phyloP scores from a whole-genome alignment of 2,888 invertebrate genomes.

The Fissipunctia ypsillon region DNA sequence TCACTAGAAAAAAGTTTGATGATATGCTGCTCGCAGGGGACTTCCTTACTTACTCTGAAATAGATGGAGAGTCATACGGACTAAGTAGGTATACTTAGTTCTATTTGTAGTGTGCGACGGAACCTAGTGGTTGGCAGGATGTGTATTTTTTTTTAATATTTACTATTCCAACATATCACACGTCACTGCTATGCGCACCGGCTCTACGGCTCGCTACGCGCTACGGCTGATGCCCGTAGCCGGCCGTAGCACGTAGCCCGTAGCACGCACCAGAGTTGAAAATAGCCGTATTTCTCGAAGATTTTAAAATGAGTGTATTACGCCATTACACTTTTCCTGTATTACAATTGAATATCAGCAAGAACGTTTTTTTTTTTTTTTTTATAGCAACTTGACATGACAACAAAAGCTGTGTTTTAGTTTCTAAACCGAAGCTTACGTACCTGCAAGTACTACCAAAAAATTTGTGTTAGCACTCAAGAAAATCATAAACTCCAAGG shows the following conservation, averaged over 20 bases:
- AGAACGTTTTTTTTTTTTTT: no score
- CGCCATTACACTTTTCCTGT: background rate
- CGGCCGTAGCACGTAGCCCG: background rate
- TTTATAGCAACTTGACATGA: background rate
- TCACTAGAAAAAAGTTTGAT: conserved; percentile 80
- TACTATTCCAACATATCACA: background rate
- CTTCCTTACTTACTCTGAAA: conserved; percentile 84
- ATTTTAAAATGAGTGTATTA: background rate
- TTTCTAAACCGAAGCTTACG: background rate
- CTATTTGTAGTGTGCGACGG: background rate
- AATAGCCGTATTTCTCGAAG: background rate
- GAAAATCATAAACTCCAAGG: conserved; percentile 20
- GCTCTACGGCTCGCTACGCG: conserved; percentile 6
- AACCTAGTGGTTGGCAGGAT: background rate
- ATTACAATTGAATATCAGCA: background rate
- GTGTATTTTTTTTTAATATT: background rate
- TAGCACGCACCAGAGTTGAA: background rate
- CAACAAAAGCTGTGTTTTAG: background rate
- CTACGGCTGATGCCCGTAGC: background rate
- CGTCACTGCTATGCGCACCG: background rate
- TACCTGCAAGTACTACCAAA: conserved; percentile 4
- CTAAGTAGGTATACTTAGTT: conserved; percentile 81
- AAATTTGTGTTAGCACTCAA: conserved; percentile 12
- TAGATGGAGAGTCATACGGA: conserved; percentile 85
- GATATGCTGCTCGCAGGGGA: conserved; percentile 84